Evolutionary conservation across 2,888 invertebrate genomes (phyloP).

Genomic region (Andrena hattorfiana): DNA sequence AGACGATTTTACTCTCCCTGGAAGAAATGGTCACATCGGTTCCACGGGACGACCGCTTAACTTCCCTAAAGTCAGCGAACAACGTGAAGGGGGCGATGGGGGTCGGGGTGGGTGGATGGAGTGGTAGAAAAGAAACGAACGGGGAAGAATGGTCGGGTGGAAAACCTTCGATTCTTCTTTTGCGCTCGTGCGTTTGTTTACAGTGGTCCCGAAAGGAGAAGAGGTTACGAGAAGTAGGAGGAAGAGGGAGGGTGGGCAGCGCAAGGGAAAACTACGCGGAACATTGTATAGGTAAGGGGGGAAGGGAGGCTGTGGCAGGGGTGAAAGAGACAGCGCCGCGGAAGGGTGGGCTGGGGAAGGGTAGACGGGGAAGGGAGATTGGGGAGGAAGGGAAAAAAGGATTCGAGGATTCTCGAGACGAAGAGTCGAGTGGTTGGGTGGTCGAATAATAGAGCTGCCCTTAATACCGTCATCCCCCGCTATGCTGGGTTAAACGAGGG

Average conservation of each 20-base stretch:
- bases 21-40: slow-evolving; percentile 44
- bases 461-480: slow-evolving; percentile 80
- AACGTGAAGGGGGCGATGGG: not conserved
- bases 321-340: slow-evolving; percentile 40
- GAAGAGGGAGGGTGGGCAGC: slow-evolving; percentile 21
- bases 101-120: not conserved
- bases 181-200: slow-evolving; percentile 71
- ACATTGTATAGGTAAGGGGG: slow-evolving; percentile 53
- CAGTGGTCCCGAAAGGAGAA: slow-evolving; percentile 62
- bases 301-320: slow-evolving; percentile 7
- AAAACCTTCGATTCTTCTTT: slow-evolving; percentile 69
- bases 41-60: slow-evolving; percentile 48
- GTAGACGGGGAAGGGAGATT: slow-evolving; percentile 44
- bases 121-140: not conserved
- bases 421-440: slow-evolving; percentile 78
- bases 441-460: slow-evolving; percentile 82
- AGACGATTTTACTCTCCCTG: slow-evolving; percentile 50
- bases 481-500: slow-evolving; percentile 72
- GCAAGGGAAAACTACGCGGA: slow-evolving; percentile 60
- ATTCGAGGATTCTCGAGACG: slow-evolving; percentile 78
- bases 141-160: slow-evolving; percentile 25
- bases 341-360: slow-evolving; percentile 27
- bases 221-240: slow-evolving; percentile 25
- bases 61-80: slow-evolving; percentile 56
- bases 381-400: slow-evolving; percentile 67